phyloP scores from a whole-genome alignment of 2,888 invertebrate genomes.

The Pherbina coryleti region DNA sequence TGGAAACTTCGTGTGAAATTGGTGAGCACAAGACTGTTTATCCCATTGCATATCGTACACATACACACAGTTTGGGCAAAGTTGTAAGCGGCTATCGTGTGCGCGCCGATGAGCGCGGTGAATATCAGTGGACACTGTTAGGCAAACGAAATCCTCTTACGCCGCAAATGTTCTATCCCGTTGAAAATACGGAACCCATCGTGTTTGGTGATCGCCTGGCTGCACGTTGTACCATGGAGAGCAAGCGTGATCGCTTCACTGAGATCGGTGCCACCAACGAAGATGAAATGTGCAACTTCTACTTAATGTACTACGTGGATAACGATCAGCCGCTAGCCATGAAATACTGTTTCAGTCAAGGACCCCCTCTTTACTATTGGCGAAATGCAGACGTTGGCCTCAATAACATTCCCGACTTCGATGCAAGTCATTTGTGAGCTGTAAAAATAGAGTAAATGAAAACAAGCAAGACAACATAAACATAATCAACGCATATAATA shows the following conservation, averaged over 20 bases:
- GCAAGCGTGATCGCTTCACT: slow-evolving; percentile 75
- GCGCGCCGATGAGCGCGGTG: slow-evolving; percentile 71
- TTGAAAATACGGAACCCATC: slow-evolving; percentile 76
- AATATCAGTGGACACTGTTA: slow-evolving; percentile 83
- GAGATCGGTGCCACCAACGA: slow-evolving; percentile 84
- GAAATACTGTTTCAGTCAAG: slow-evolving; percentile 86
- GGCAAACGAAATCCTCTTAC: slow-evolving; percentile 89
- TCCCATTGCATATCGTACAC: slow-evolving; percentile 96
- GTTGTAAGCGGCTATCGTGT: slow-evolving; percentile 88
- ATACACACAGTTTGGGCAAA: slow-evolving; percentile 91
- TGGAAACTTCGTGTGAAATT: slow-evolving; percentile 92
- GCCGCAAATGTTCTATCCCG: slow-evolving; percentile 96
- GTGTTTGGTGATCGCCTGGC: slow-evolving; percentile 82
- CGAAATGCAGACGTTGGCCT: slow-evolving; percentile 74
- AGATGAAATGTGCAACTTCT: slow-evolving; percentile 97
- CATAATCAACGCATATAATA: slow-evolving; percentile 22
- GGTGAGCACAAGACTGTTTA: slow-evolving; percentile 85
- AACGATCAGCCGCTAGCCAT: slow-evolving; percentile 79
- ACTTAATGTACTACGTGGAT: slow-evolving; percentile 92
- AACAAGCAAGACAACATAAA: not conserved
- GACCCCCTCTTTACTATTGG: slow-evolving; percentile 91
- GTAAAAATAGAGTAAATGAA: not conserved
- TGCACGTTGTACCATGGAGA: slow-evolving; percentile 93
- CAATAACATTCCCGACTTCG: slow-evolving; percentile 81
- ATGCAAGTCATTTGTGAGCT: slow-evolving; percentile 73